Percentiles rank a stretch among this genome's conserved stretches.
These are phyloP conservation scores for Cercopithecus mona DNA, from an alignment of 2,113 vertebrate genomes.

Conservation along the genomic window DNA sequence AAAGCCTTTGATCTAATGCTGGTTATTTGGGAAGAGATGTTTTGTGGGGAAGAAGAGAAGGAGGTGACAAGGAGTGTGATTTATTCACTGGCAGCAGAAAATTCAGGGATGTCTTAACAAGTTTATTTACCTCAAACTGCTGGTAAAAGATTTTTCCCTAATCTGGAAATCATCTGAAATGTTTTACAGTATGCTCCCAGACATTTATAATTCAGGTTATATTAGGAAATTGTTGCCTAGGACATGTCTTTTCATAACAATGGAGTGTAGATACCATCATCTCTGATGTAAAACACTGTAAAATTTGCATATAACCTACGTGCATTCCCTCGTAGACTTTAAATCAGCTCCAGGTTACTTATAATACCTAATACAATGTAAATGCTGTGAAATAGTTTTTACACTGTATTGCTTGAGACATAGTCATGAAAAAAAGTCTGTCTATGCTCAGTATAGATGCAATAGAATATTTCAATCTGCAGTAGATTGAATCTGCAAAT, in stretches of 20 bases:
- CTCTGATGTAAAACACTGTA: neutral
- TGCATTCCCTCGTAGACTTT: neutral
- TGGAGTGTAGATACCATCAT: neutral
- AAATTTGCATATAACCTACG: neutral
- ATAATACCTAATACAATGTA: neutral
- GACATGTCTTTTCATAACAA: neutral
- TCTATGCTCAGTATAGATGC: neutral
- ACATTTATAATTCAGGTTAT: neutral
- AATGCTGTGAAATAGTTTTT: neutral
- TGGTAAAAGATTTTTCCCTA: neutral
- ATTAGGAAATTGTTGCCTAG: neutral
- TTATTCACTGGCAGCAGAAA: neutral
- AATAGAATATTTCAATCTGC: neutral
- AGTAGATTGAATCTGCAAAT: neutral
- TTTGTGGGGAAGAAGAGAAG: neutral
- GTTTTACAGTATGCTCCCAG: neutral
- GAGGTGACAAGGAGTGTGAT: neutral
- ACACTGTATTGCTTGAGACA: neutral
- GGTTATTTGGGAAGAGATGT: neutral
- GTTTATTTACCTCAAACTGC: neutral
- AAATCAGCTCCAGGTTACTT: neutral
- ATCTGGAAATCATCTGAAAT: neutral
- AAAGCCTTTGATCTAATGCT: too few species aligned
- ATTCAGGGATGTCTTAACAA: neutral
- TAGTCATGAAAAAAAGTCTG: neutral